Conservation (phyloP, 2,113 vertebrate species). For the Ictalurus punctatus region DNA sequence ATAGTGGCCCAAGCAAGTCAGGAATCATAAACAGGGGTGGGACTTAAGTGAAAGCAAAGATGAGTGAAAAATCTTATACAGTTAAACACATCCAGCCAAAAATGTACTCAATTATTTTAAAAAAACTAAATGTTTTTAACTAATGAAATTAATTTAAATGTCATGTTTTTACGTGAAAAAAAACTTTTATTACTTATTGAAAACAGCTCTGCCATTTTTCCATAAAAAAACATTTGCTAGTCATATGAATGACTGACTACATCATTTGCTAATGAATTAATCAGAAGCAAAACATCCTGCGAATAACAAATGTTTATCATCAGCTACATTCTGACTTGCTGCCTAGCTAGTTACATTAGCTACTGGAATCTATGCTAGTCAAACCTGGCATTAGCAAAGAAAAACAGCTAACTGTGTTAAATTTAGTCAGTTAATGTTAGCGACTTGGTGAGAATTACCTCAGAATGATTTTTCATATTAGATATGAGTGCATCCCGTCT, state of each 20-base stretch:
- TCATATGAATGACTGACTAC: background rate
- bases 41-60: background rate
- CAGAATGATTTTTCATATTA: background rate
- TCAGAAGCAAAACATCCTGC: background rate
- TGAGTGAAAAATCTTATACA: background rate
- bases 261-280: background rate
- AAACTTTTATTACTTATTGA: too few relatives aligned
- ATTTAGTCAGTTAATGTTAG: background rate
- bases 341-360: background rate
- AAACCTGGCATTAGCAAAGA: background rate
- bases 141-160: too few relatives aligned
- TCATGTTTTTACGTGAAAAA: too few relatives aligned
- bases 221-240: background rate
- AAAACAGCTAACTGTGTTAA: background rate
- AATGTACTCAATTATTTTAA: background rate
- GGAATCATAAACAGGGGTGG: background rate
- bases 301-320: background rate
- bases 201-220: background rate
- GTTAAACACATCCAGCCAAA: background rate
- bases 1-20: background rate
- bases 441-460: background rate
- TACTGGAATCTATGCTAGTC: background rate
- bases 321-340: background rate
- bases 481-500: background rate
- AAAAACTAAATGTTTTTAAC: too few relatives aligned